Percentiles rank a stretch among this genome's conserved stretches.
phyloP scores from a whole-genome alignment of 2,888 invertebrate species.

The Oxystoma pomonae region DNA sequence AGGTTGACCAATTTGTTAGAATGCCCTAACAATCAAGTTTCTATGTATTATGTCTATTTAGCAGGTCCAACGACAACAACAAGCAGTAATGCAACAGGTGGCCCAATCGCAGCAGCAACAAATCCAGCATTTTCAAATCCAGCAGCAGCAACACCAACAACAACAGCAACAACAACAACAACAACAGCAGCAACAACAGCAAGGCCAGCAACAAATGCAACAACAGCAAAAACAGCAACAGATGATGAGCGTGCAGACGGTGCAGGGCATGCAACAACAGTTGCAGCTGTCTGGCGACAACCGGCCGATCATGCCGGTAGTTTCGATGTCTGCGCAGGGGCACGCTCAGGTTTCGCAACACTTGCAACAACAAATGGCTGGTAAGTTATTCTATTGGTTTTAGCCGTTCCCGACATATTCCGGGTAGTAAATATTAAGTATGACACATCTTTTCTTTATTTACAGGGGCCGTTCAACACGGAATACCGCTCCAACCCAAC shows the following conservation, averaged over 20 bases:
- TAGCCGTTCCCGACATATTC: no score
- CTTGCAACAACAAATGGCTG: conserved; percentile 49
- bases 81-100: conserved; percentile 37
- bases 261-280: conserved; percentile 51
- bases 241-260: conserved; percentile 56
- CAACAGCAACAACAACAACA: conserved; percentile 41
- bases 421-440: no score
- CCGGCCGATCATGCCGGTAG: conserved; percentile 62
- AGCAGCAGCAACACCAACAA: conserved; percentile 39
- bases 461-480: conserved; percentile 48
- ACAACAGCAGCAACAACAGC: conserved; percentile 38
- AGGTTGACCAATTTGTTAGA: no score
- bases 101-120: conserved; percentile 41
- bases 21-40: no score
- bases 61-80: conserved; percentile 38
- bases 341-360: conserved; percentile 54
- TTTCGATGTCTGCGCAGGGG: conserved; percentile 55
- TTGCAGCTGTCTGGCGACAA: conserved; percentile 48
- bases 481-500: conserved; percentile 52
- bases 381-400: no score
- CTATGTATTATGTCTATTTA: no score
- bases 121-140: conserved; percentile 38
- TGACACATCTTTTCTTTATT: background rate
- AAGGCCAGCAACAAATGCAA: conserved; percentile 38
- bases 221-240: conserved; percentile 47